These are phyloP conservation scores for Magallana angulata DNA, from an alignment of 1,140 invertebrate species.

Conservation along the genomic window DNA sequence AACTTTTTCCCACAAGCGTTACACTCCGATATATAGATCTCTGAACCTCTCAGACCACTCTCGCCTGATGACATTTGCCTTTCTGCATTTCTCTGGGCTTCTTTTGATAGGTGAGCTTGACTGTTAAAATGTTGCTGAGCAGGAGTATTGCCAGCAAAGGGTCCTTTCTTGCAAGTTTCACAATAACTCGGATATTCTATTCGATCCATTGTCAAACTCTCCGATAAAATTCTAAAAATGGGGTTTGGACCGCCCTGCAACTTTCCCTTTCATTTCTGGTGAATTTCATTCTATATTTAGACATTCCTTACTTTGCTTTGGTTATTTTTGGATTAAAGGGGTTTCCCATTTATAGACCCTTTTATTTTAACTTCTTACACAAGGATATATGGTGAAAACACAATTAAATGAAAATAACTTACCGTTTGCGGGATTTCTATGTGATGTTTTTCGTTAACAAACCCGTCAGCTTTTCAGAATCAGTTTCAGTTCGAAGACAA, in stretches of 20 bases:
- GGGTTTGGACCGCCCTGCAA: neutral
- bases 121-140: constrained; percentile 58
- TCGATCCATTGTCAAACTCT: neutral
- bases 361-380: no score
- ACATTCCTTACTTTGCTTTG: neutral
- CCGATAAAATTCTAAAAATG: no score
- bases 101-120: constrained; percentile 52
- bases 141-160: constrained; percentile 57
- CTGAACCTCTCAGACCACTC: neutral
- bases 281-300: neutral
- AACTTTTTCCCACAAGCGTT: constrained; percentile 35
- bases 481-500: neutral
- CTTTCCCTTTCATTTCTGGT: constrained; percentile 41
- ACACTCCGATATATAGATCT: constrained; percentile 30
- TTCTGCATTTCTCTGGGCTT: constrained; percentile 49
- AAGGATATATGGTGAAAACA: no score
- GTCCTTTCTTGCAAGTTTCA: constrained; percentile 59
- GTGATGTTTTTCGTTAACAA: no score
- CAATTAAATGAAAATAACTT: neutral
- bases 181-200: constrained; percentile 48
- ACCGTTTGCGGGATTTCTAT: no score
- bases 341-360: neutral
- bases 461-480: no score
- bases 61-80: neutral
- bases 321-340: neutral